Percentiles rank a stretch among this genome's conserved stretches.
phyloP scores from a whole-genome alignment of 2,888 invertebrate species.

The Nudaria mundana region DNA sequence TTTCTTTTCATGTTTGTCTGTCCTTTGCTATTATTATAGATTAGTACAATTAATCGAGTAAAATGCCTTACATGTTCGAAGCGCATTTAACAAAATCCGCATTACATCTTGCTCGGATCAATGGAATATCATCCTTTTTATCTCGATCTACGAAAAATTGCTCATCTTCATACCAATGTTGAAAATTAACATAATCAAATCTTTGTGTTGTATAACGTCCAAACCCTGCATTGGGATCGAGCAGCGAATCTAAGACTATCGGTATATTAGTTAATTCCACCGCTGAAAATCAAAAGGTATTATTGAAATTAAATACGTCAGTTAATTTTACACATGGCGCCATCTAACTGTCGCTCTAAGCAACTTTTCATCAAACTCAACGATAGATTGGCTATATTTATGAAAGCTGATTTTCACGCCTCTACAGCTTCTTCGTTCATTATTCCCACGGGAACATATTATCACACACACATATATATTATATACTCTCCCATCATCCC shows the following conservation, averaged over 20 bases:
- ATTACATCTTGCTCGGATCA: background rate
- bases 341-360: too few relatives aligned
- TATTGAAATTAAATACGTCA: background rate
- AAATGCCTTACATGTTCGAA: constrained; percentile 4
- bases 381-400: too few relatives aligned
- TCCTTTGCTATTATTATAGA: too few relatives aligned
- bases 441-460: too few relatives aligned
- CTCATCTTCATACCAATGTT: constrained; percentile 3
- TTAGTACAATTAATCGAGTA: too few relatives aligned
- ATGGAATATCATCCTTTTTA: background rate
- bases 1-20: too few relatives aligned
- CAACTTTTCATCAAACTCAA: too few relatives aligned
- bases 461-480: too few relatives aligned
- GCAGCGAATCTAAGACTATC: background rate
- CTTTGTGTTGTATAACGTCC: background rate
- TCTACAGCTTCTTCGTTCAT: too few relatives aligned
- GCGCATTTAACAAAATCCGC: constrained; percentile 3
- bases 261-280: background rate
- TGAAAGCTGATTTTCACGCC: too few relatives aligned
- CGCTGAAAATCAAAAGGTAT: background rate
- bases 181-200: background rate
- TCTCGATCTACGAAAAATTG: background rate
- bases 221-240: background rate
- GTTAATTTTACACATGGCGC: too few relatives aligned
- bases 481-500: too few relatives aligned